Percentiles rank a stretch among this genome's conserved stretches.
phyloP scores from a whole-genome alignment of 2,113 vertebrate species.

The Oncorhynchus clarkii region DNA sequence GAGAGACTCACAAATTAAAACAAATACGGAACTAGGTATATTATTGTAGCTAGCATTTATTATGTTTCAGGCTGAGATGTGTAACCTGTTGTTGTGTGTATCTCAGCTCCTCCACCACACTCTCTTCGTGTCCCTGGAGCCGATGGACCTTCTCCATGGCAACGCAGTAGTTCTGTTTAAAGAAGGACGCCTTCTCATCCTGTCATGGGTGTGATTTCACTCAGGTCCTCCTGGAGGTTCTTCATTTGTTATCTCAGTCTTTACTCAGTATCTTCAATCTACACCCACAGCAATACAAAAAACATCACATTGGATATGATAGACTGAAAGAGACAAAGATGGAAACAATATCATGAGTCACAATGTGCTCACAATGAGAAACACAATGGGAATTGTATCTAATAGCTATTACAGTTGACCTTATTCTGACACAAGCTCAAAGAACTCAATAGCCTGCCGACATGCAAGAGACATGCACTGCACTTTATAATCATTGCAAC shows the following conservation, averaged over 20 bases:
- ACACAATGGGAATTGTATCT: too few relatives aligned
- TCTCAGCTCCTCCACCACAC: slow-evolving; percentile 54
- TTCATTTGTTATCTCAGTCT: slow-evolving; percentile 42
- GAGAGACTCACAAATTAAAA: not conserved
- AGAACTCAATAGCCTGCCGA: too few relatives aligned
- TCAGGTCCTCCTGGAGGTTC: slow-evolving; percentile 45
- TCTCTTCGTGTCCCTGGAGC: slow-evolving; percentile 49
- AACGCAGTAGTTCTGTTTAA: slow-evolving; percentile 64
- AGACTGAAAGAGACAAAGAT: too few relatives aligned
- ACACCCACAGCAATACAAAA: not conserved
- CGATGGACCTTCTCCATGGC: slow-evolving; percentile 52
- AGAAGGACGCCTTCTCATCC: slow-evolving; percentile 33
- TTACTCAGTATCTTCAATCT: slow-evolving; percentile 55
- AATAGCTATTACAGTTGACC: too few relatives aligned
- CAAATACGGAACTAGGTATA: not conserved
- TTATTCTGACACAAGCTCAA: too few relatives aligned
- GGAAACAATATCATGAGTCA: too few relatives aligned
- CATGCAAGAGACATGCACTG: too few relatives aligned
- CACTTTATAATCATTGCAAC: too few relatives aligned
- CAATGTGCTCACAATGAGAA: not conserved
- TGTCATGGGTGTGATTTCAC: slow-evolving; percentile 35
- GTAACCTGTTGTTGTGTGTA: slow-evolving; percentile 59
- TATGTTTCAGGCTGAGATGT: too few relatives aligned
- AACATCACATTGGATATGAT: too few relatives aligned
- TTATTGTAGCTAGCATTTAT: not conserved